Evolutionary conservation across 2,888 invertebrate species (phyloP).

Genomic region (Phortica okadai): DNA sequence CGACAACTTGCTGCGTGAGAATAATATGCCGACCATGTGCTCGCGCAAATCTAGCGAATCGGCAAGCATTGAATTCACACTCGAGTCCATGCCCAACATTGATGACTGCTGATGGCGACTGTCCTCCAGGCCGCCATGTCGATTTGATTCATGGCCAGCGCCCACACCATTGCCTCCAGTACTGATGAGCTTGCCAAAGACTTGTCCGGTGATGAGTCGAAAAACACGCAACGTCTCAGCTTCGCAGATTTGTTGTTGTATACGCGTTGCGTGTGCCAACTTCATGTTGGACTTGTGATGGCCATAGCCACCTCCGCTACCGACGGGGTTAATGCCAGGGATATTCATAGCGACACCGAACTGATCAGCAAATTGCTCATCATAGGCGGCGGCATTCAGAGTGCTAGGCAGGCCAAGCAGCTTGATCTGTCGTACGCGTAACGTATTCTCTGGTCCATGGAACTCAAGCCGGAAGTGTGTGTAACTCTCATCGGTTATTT

Average conservation of each 20-base stretch:
- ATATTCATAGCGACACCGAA: slow-evolving; percentile 29
- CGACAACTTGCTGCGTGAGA: slow-evolving; percentile 94
- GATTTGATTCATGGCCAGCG: slow-evolving; percentile 35
- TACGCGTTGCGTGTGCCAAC: slow-evolving; percentile 75
- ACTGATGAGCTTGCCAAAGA: slow-evolving; percentile 90
- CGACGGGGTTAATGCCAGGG: neutral
- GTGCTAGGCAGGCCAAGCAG: slow-evolving; percentile 80
- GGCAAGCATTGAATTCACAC: slow-evolving; percentile 72
- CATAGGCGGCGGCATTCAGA: slow-evolving; percentile 52
- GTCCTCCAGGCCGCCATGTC: slow-evolving; percentile 20
- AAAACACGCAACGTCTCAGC: slow-evolving; percentile 94
- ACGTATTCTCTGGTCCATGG: slow-evolving; percentile 93
- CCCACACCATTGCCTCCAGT: slow-evolving; percentile 74
- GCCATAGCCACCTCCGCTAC: neutral
- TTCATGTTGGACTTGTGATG: slow-evolving; percentile 66
- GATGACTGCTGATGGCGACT: slow-evolving; percentile 49
- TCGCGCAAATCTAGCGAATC: slow-evolving; percentile 88
- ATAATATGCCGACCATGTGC: slow-evolving; percentile 97
- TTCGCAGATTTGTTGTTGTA: slow-evolving; percentile 92
- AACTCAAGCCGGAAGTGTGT: slow-evolving; percentile 87
- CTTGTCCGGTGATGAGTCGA: slow-evolving; percentile 88
- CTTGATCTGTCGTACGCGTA: slow-evolving; percentile 90
- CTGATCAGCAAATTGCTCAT: slow-evolving; percentile 47
- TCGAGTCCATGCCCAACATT: slow-evolving; percentile 63
- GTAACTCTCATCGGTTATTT: slow-evolving; percentile 81